Evolutionary conservation across 1,140 invertebrate species (phyloP).

Genomic region (Camponotus pennsylvanicus): DNA sequence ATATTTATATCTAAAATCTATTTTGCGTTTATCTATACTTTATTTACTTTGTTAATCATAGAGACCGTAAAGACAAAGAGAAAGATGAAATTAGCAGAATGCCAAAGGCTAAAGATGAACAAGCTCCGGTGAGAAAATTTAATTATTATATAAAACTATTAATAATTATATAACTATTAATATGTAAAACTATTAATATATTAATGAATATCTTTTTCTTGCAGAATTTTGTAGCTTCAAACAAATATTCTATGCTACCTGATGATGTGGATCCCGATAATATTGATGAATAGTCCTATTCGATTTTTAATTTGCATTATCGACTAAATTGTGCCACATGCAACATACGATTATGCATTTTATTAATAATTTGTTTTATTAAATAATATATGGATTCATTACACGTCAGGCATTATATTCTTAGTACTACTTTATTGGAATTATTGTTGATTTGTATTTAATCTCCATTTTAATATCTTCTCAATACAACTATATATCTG

Average conservation of each 20-base stretch:
- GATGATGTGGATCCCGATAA: slow-evolving; percentile 84
- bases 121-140: slow-evolving; percentile 87
- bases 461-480: slow-evolving; percentile 85
- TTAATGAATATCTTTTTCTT: slow-evolving; percentile 75
- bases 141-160: background rate
- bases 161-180: background rate
- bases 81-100: slow-evolving; percentile 85
- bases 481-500: slow-evolving; percentile 78
- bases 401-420: slow-evolving; percentile 56
- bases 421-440: slow-evolving; percentile 73
- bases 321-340: slow-evolving; percentile 83
- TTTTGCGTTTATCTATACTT: background rate
- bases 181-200: background rate
- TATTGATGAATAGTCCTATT: slow-evolving; percentile 81
- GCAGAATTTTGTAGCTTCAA: slow-evolving; percentile 89
- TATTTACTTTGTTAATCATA: slow-evolving; percentile 53
- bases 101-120: slow-evolving; percentile 88
- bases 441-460: slow-evolving; percentile 85
- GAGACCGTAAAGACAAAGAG: slow-evolving; percentile 79
- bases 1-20: no score
- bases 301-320: slow-evolving; percentile 72
- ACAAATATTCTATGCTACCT: slow-evolving; percentile 87
- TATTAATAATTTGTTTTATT: slow-evolving; percentile 79
- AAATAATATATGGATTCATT: slow-evolving; percentile 78
- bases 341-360: slow-evolving; percentile 77